Percentiles rank a stretch among this genome's conserved stretches.
These are phyloP conservation scores for Aselliscus stoliczkanus DNA, from an alignment of 2,797 vertebrate genomes.

Conservation along the genomic window DNA sequence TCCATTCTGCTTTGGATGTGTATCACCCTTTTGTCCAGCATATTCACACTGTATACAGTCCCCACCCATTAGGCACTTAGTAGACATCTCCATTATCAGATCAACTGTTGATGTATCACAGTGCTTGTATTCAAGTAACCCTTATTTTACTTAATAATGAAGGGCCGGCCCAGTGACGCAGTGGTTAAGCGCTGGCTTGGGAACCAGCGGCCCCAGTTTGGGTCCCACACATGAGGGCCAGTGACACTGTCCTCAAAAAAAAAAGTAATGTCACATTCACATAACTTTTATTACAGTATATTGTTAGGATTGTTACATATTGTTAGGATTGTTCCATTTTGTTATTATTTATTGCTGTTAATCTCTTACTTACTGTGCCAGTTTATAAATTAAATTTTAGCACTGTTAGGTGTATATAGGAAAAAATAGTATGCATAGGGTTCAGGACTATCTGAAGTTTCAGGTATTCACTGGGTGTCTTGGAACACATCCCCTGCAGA, in stretches of 20 bases:
- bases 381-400: not conserved
- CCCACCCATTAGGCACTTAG: not conserved
- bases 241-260: too few species aligned
- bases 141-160: too few species aligned
- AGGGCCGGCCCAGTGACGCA: too few species aligned
- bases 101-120: not conserved
- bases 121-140: not conserved
- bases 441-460: not conserved
- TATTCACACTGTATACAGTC: rapidly evolving
- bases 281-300: not conserved
- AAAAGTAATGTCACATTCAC: not conserved
- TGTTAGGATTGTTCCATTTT: not conserved
- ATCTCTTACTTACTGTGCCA: not conserved
- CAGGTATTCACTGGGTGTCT: not conserved
- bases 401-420: too few species aligned
- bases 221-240: too few species aligned
- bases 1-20: not conserved
- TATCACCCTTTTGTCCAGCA: too few species aligned
- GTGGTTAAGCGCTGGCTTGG: too few species aligned
- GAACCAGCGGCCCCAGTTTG: too few species aligned
- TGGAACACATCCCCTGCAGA: not conserved
- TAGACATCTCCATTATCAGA: too few species aligned
- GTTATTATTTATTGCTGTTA: not conserved
- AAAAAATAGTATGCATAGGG: not conserved
- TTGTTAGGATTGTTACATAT: not conserved